Evolutionary conservation across 1,140 invertebrate species (phyloP).

Genomic region (Scaptomyza montana): DNA sequence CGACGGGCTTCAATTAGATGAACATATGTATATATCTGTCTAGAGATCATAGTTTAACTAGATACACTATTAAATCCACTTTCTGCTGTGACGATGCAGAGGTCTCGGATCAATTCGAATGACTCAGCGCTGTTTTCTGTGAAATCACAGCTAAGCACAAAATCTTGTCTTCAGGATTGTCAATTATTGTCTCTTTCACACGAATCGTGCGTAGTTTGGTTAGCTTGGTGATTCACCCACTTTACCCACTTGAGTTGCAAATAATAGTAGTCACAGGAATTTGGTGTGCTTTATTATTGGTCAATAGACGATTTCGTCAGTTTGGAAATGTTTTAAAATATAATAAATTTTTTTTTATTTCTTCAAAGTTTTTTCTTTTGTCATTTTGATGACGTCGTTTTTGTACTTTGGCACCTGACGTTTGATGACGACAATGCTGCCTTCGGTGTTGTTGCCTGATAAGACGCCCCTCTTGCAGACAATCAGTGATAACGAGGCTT

Average conservation of each 20-base stretch:
- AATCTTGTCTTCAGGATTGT: not conserved
- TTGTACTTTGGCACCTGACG: slow-evolving; percentile 57
- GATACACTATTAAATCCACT: slow-evolving; percentile 9
- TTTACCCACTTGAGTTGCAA: too few species aligned
- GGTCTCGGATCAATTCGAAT: not conserved
- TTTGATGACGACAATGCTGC: slow-evolving; percentile 30
- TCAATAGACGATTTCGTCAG: slow-evolving; percentile 1
- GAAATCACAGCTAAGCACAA: slow-evolving; percentile 1
- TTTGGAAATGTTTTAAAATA: slow-evolving; percentile 4
- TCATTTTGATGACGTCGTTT: slow-evolving; percentile 47
- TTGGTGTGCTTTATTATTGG: not conserved
- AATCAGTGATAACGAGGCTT: slow-evolving; percentile 72
- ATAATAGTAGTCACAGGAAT: not conserved
- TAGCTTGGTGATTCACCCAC: slow-evolving; percentile 12
- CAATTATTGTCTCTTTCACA: not conserved
- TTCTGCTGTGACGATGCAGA: slow-evolving; percentile 12
- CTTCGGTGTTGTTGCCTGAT: slow-evolving; percentile 37
- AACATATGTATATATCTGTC: not conserved
- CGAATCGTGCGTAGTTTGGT: slow-evolving; percentile 6
- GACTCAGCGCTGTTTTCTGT: not conserved
- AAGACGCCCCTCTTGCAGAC: slow-evolving; percentile 59
- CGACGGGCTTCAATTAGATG: not conserved
- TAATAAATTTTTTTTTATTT: slow-evolving; percentile 21
- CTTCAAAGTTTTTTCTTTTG: slow-evolving; percentile 46
- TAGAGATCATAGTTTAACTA: slow-evolving; percentile 10